A percentile compares a stretch with the other conserved stretches of the same genome.
Conservation (phyloP, 92 coral and sea anemone genomes). For the Galaxea fascicularis region DNA sequence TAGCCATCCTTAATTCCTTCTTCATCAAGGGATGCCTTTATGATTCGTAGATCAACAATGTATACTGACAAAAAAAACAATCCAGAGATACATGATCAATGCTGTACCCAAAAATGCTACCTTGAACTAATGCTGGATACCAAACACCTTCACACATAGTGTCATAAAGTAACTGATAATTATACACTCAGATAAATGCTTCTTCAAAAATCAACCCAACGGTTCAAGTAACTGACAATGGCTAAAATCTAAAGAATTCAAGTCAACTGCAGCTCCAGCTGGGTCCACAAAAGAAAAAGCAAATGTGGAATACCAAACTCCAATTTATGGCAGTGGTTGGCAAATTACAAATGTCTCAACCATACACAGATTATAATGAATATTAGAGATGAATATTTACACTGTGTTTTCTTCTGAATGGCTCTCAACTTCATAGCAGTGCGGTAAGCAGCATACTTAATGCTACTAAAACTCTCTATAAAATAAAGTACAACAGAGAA, state of each 20-base stretch:
- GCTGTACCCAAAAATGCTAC: not conserved
- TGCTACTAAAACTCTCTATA: constrained; percentile 83
- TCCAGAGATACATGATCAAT: not conserved
- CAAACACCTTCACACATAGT: too few relatives aligned
- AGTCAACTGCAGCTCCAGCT: too few relatives aligned
- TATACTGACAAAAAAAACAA: constrained; percentile 65
- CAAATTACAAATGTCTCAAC: too few relatives aligned
- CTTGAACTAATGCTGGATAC: too few relatives aligned
- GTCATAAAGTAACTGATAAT: too few relatives aligned
- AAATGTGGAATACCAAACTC: too few relatives aligned
- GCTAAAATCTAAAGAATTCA: too few relatives aligned
- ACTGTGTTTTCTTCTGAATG: constrained; percentile 91
- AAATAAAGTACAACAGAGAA: not conserved
- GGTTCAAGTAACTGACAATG: too few relatives aligned
- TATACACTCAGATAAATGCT: too few relatives aligned
- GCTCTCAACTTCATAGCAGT: constrained; percentile 99
- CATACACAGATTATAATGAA: not conserved
- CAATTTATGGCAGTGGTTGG: too few relatives aligned
- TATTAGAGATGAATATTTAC: constrained; percentile 41
- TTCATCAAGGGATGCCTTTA: constrained; percentile 75
- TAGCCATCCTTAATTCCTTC: constrained; percentile 83
- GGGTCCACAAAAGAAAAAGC: too few relatives aligned
- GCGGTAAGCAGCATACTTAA: constrained; percentile 98
- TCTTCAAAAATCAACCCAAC: too few relatives aligned
- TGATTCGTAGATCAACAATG: constrained; percentile 74